Conservation (phyloP, 2,888 invertebrate genomes). For the Drosophila picticornis region DNA sequence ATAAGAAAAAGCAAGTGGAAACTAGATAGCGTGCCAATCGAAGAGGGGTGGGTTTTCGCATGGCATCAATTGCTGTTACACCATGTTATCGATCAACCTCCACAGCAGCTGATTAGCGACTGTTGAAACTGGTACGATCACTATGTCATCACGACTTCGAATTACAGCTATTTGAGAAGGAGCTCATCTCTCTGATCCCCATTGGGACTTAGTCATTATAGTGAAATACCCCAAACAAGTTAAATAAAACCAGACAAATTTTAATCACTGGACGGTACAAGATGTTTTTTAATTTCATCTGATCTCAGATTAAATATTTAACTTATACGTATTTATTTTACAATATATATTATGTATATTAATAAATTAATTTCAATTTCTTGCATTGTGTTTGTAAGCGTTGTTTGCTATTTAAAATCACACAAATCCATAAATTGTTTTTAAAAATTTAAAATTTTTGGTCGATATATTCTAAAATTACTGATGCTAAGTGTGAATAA, state of each 20-base stretch:
- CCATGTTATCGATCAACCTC: not conserved
- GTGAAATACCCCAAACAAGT: not conserved
- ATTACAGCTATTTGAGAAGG: not conserved
- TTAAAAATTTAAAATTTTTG: conserved; percentile 56
- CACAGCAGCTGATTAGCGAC: not conserved
- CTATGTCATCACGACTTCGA: not conserved
- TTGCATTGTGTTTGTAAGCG: conserved; percentile 43
- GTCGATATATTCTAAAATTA: conserved; percentile 47
- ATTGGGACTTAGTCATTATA: not conserved
- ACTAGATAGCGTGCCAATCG: not conserved
- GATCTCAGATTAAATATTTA: conserved; percentile 13
- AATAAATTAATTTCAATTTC: conserved; percentile 44
- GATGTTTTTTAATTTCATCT: conserved; percentile 14
- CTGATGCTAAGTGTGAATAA: conserved; percentile 38
- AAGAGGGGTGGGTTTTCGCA: not conserved
- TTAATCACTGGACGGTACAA: conserved; percentile 9
- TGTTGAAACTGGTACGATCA: not conserved
- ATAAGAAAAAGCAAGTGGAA: not conserved
- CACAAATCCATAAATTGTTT: conserved; percentile 39
- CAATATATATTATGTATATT: conserved; percentile 21
- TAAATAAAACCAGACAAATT: not conserved
- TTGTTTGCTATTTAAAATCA: conserved; percentile 44
- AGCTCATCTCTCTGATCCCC: not conserved
- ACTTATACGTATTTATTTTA: conserved; percentile 13
- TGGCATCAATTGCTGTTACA: not conserved